Conservation (phyloP, 2,888 invertebrate genomes). For the Griposia aprilina region DNA sequence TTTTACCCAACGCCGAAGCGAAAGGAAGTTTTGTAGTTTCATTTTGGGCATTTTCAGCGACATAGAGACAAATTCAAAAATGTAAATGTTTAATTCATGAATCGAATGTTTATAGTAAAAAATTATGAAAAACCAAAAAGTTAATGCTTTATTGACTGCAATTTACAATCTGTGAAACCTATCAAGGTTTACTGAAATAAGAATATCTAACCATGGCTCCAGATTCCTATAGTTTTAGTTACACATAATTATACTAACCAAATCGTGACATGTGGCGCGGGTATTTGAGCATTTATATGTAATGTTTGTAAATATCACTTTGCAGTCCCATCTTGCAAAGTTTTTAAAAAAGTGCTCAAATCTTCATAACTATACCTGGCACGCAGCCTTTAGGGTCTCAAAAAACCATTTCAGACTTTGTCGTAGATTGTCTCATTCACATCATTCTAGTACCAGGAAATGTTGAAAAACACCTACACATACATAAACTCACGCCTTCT, state of each 20-base stretch:
- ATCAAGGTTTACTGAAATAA: neutral
- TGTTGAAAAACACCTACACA: too few species aligned
- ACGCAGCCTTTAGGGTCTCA: neutral
- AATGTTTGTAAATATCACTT: neutral
- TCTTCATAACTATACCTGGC: neutral
- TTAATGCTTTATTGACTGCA: neutral
- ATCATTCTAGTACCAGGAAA: neutral
- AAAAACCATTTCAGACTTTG: neutral
- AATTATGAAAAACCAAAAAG: neutral
- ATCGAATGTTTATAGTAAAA: neutral
- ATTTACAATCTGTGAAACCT: neutral
- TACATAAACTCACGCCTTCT: too few species aligned
- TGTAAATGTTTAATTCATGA: neutral
- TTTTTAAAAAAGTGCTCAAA: neutral
- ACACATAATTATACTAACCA: neutral
- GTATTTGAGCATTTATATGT: neutral
- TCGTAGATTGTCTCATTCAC: neutral
- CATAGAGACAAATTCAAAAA: neutral
- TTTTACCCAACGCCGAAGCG: neutral
- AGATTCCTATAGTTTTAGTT: neutral
- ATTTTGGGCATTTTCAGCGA: neutral
- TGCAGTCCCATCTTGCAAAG: neutral
- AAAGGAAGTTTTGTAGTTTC: neutral
- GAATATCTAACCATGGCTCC: neutral
- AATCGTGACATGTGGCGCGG: neutral